phyloP scores from a whole-genome alignment of 2,797 vertebrate genomes.

The Cuniculus paca region DNA sequence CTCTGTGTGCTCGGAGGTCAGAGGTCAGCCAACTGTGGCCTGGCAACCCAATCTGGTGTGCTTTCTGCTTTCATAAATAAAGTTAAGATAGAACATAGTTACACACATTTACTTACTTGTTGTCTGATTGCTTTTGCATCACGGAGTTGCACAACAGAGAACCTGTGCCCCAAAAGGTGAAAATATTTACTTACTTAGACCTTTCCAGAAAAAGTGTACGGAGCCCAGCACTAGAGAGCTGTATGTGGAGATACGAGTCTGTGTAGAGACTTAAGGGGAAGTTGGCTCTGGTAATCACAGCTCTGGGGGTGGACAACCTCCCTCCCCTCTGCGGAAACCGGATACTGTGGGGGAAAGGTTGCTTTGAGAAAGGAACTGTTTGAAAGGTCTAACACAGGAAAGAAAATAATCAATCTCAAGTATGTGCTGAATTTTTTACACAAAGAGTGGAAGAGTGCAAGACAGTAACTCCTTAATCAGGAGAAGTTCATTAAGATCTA shows the following conservation, averaged over 20 bases:
- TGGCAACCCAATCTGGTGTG: background rate
- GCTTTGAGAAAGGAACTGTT: conserved; percentile 38
- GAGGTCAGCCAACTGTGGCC: conserved; percentile 36
- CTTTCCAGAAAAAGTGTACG: conserved; percentile 10
- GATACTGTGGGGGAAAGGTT: background rate
- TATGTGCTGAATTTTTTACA: conserved; percentile 38
- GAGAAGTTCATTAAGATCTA: conserved; percentile 76
- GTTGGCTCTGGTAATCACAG: background rate
- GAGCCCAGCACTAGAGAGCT: background rate
- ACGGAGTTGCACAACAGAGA: background rate
- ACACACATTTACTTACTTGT: conserved; percentile 4
- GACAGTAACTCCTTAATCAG: conserved; percentile 63
- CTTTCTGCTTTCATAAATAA: background rate
- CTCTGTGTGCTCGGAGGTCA: background rate
- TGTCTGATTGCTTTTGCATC: conserved; percentile 32
- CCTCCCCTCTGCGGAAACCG: background rate
- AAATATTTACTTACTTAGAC: conserved; percentile 6
- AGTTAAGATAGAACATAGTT: background rate
- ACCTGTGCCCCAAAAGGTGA: background rate
- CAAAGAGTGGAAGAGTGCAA: conserved; percentile 55
- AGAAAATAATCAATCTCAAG: conserved; percentile 70
- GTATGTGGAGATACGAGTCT: background rate
- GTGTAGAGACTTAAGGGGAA: background rate
- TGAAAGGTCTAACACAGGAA: conserved; percentile 54
- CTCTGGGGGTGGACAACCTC: background rate